Evolutionary conservation across 2,888 invertebrate species (phyloP).

Genomic region (Corbicula japonica): DNA sequence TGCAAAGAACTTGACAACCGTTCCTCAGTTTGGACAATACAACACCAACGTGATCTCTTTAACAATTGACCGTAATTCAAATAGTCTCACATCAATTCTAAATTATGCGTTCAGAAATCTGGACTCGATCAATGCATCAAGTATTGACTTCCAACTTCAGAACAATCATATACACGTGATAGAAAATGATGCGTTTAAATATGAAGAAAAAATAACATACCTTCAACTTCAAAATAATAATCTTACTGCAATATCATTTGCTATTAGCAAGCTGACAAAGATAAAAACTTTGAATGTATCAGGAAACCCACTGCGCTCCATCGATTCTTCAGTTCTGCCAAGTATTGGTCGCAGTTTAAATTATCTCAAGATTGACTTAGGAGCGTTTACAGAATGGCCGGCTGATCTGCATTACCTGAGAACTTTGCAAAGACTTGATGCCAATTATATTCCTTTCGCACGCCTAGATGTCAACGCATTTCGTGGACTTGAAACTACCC

Average conservation of each 20-base stretch:
- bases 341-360: background rate
- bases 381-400: background rate
- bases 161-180: background rate
- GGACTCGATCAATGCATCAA: background rate
- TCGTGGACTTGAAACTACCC: background rate
- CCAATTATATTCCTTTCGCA: background rate
- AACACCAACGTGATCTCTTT: background rate
- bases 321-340: conserved; percentile 1
- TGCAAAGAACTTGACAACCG: background rate
- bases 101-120: background rate
- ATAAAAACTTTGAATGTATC: background rate
- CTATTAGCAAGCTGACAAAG: background rate
- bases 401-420: background rate
- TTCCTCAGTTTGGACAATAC: background rate
- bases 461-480: background rate
- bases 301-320: background rate
- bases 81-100: background rate
- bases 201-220: background rate
- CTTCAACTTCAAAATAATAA: background rate
- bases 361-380: background rate
- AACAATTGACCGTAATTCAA: background rate
- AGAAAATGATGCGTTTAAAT: background rate
- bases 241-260: background rate
- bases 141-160: background rate
- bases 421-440: background rate